These are phyloP conservation scores for Ctenochaetus hawaiiensis DNA, from an alignment of 2,797 vertebrate species.

Conservation along the genomic window DNA sequence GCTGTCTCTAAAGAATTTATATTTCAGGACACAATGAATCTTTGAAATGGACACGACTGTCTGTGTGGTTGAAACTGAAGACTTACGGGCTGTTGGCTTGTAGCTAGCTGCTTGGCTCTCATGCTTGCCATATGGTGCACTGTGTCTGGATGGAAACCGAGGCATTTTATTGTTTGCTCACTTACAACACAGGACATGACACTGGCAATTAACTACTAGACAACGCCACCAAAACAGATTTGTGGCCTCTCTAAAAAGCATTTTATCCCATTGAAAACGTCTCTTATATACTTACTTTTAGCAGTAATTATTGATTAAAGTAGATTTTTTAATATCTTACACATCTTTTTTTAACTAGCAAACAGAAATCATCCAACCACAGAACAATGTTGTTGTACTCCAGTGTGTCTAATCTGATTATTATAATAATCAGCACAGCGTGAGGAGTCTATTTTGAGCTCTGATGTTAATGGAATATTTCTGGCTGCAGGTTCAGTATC, in stretches of 20 bases:
- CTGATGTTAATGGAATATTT: slow-evolving; percentile 27
- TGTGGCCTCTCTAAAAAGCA: neutral
- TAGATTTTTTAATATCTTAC: neutral
- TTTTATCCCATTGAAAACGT: neutral
- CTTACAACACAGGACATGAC: slow-evolving; percentile 10
- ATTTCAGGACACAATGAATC: slow-evolving; percentile 4
- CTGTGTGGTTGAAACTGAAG: neutral
- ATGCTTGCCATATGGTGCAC: neutral
- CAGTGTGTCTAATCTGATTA: slow-evolving; percentile 13
- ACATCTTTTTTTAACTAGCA: neutral
- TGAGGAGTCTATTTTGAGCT: slow-evolving; percentile 9
- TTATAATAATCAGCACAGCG: slow-evolving; percentile 5
- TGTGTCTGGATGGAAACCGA: neutral
- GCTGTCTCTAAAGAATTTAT: neutral
- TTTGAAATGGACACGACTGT: neutral
- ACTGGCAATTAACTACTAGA: neutral
- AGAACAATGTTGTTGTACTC: neutral
- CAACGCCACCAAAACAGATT: neutral
- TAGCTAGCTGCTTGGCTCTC: slow-evolving; percentile 12
- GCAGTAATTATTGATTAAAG: neutral
- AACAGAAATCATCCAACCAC: neutral
- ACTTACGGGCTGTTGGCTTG: slow-evolving; percentile 4
- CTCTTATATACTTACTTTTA: neutral
- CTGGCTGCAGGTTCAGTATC: slow-evolving; percentile 22
- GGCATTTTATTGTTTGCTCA: slow-evolving; percentile 6